Base-by-base conservation (phyloP, 2,888 invertebrate genomes). In the Hydropsyche betteni region DNA sequence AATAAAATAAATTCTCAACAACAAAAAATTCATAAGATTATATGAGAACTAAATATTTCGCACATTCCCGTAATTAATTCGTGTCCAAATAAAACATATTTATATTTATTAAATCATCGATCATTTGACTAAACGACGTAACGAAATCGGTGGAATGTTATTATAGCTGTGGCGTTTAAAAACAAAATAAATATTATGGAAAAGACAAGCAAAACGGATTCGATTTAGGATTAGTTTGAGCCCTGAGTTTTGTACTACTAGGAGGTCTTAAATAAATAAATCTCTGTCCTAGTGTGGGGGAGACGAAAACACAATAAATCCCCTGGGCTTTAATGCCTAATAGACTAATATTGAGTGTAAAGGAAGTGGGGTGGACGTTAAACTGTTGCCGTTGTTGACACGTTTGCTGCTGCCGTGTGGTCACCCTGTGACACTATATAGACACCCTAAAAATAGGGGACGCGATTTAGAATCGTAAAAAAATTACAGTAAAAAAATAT, bases 321-420 rank as follows among this genome's bases (percentile, higher is more conserved):
- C 64, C 72, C 44, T 8, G 72, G 72, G 72, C 44, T 72, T 70
- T 70, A 70, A 70, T 70, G 70, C 70, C 78, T 78, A 77, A 78
- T 78, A 78, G 78, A 76, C 78, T 74, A 74, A 77, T 78, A 78
- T 78, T 78, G 78, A 78, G 78, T 78, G 78, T 68, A 71, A 77
- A 78, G 76, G 75, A 75, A 77, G 74, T 75, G 76, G 78, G 78
- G 69, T 76, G 72, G 51, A 75, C 53, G 68, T 73, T 75, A 75
- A 75, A 71, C 76, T 76, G 74, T 75, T 55, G 69, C 38, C 64
- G 38, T 33, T 76, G 79, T 77, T 77, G 79, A 79, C 77, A 77
- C 74, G 68, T 77, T 77, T 79, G 79, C 76, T 24, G 64, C 77
- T 79, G 74, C 79, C 76, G 78, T 78, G 78, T 75, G 78, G 78